These are phyloP conservation scores for Xenopus tropicalis DNA, from an alignment of 2,113 vertebrate species.

Conservation along the genomic window DNA sequence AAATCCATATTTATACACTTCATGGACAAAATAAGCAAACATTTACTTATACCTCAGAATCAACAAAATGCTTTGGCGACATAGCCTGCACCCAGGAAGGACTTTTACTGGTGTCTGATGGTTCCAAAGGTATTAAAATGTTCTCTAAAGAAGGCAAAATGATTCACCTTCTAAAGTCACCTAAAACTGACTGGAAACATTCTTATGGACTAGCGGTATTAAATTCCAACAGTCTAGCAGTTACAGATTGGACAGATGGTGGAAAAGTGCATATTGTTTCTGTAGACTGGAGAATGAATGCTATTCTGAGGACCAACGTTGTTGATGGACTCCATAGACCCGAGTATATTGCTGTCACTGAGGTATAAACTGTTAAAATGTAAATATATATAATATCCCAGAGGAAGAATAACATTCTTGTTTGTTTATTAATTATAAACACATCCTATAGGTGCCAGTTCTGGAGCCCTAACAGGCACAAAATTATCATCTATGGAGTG, in stretches of 20 bases:
- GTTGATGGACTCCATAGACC: conserved; percentile 48
- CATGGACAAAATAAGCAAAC: conserved; percentile 7
- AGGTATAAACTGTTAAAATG: conserved; percentile 10
- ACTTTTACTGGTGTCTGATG: conserved; percentile 19
- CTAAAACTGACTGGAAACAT: conserved; percentile 28
- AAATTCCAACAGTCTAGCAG: conserved; percentile 41
- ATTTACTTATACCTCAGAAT: conserved; percentile 34
- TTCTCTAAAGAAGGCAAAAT: conserved; percentile 43
- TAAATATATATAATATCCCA: no score
- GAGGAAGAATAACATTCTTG: no score
- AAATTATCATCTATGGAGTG: no score
- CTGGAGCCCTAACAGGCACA: no score
- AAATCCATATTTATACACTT: conserved; percentile 4
- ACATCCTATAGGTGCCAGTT: no score
- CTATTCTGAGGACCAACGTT: conserved; percentile 34
- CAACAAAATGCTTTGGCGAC: conserved; percentile 20
- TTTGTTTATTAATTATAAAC: no score
- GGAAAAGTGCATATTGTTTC: conserved; percentile 40
- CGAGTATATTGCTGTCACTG: conserved; percentile 32
- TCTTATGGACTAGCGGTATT: conserved; percentile 20
- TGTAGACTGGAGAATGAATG: conserved; percentile 47
- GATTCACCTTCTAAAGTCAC: conserved; percentile 42
- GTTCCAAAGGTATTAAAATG: conserved; percentile 37
- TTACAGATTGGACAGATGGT: conserved; percentile 32
- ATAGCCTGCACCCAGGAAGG: conserved; percentile 20